Evolutionary conservation across 2,113 vertebrate species (phyloP).

Genomic region (Argyrosomus japonicus): DNA sequence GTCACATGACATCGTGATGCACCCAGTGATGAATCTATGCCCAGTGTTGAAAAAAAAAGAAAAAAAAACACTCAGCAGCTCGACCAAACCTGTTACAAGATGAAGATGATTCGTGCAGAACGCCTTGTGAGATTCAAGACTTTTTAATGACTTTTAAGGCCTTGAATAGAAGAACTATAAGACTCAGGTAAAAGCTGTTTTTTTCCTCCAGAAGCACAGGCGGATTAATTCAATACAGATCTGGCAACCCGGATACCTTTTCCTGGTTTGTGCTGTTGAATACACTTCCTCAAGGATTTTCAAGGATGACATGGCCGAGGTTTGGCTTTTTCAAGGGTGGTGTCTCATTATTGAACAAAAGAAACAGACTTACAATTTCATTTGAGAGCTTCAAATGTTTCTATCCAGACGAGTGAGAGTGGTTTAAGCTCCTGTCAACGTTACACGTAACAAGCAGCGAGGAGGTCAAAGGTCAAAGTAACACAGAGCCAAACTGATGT

Average conservation of each 20-base stretch:
- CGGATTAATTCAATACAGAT: background rate
- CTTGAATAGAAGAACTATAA: background rate
- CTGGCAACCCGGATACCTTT: background rate
- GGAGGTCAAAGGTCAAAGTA: constrained; percentile 48
- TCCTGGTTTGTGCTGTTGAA: background rate
- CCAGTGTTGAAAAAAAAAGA: constrained; percentile 9
- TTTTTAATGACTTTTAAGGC: background rate
- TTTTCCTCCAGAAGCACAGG: background rate
- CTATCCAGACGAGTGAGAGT: no score
- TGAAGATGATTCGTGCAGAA: background rate
- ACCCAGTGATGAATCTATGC: constrained; percentile 57
- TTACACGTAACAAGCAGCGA: background rate
- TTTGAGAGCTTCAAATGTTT: background rate
- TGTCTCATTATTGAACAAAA: background rate
- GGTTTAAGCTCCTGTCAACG: background rate
- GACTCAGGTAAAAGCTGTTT: background rate
- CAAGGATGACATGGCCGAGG: background rate
- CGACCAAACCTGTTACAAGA: constrained; percentile 2
- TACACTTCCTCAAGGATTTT: background rate
- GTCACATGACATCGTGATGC: constrained; percentile 50
- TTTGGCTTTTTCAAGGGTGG: background rate
- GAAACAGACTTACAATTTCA: background rate
- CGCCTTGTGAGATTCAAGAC: no score
- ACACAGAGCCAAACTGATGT: background rate
- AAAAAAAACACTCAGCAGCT: constrained; percentile 18